Percentiles rank a stretch among this genome's conserved stretches.
Conservation (phyloP, 2,113 vertebrate genomes). For the Mustelus asterias region DNA sequence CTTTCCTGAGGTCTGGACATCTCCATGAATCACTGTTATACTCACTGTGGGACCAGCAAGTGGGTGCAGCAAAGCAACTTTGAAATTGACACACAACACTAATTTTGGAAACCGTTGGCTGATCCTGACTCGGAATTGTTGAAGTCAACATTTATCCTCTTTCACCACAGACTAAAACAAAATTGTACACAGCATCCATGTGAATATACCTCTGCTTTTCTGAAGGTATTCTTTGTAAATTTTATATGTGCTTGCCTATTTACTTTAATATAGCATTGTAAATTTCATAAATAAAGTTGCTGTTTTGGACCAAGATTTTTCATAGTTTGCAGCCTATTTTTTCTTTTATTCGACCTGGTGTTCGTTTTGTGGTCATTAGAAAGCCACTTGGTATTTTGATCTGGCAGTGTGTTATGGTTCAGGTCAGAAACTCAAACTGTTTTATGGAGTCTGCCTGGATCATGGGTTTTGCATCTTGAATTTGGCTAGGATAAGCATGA, state of each 20-base stretch:
- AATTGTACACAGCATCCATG: neutral
- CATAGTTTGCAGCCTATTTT: neutral
- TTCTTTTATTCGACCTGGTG: neutral
- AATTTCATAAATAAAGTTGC: slow-evolving; percentile 12
- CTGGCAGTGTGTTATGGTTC: neutral
- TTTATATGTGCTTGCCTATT: slow-evolving; percentile 1
- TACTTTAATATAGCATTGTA: neutral
- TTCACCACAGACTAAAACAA: neutral
- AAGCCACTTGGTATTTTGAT: neutral
- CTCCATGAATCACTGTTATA: neutral
- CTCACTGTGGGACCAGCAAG: neutral
- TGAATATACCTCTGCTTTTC: slow-evolving; percentile 20
- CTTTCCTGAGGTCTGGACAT: neutral
- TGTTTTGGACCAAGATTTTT: neutral
- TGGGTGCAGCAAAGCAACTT: neutral
- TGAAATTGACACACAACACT: neutral
- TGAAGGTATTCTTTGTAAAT: neutral
- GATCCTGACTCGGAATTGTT: neutral
- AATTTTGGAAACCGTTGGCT: neutral
- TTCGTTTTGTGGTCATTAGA: neutral
- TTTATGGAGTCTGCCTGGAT: too few species aligned
- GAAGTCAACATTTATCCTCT: neutral
- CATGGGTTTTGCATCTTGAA: too few species aligned
- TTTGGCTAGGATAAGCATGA: too few species aligned
- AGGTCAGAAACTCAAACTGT: too few species aligned